phyloP scores from a whole-genome alignment of 1,140 invertebrate genomes.

The Eumeta japonica region DNA sequence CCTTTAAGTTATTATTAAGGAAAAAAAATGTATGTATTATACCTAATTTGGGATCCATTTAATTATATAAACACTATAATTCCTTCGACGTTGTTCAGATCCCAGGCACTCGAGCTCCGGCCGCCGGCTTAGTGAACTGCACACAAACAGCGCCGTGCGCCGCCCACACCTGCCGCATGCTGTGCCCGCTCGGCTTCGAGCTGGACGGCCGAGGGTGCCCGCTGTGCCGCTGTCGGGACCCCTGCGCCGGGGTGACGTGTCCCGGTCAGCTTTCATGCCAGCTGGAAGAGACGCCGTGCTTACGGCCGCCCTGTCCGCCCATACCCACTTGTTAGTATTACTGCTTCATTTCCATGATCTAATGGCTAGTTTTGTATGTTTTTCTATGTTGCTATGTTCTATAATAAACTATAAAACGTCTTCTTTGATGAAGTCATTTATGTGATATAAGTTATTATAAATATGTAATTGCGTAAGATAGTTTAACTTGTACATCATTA shows the following conservation, averaged over 20 bases:
- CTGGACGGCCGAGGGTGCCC: slow-evolving; percentile 72
- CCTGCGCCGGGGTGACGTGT: slow-evolving; percentile 73
- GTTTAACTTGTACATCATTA: too few relatives aligned
- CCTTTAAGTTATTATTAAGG: too few relatives aligned
- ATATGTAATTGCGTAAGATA: too few relatives aligned
- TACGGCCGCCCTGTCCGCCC: slow-evolving; percentile 76
- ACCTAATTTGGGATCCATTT: too few relatives aligned
- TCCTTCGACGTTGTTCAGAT: slow-evolving; percentile 35
- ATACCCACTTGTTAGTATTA: slow-evolving; percentile 73
- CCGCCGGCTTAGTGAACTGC: slow-evolving; percentile 68
- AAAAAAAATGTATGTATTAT: too few relatives aligned
- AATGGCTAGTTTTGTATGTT: too few relatives aligned
- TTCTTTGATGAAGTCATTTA: too few relatives aligned
- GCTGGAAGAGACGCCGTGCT: slow-evolving; percentile 74
- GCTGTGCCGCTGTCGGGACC: slow-evolving; percentile 77
- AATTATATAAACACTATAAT: too few relatives aligned
- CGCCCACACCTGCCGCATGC: slow-evolving; percentile 81
- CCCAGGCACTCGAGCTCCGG: slow-evolving; percentile 69
- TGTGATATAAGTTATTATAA: too few relatives aligned
- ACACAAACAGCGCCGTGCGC: slow-evolving; percentile 69
- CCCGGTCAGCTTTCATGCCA: slow-evolving; percentile 74
- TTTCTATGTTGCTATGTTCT: too few relatives aligned
- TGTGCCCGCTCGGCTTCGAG: slow-evolving; percentile 81
- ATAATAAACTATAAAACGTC: too few relatives aligned
- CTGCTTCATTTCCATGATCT: too few relatives aligned